Conservation (phyloP, 2,888 invertebrate genomes). For the Heliconius erato region DNA sequence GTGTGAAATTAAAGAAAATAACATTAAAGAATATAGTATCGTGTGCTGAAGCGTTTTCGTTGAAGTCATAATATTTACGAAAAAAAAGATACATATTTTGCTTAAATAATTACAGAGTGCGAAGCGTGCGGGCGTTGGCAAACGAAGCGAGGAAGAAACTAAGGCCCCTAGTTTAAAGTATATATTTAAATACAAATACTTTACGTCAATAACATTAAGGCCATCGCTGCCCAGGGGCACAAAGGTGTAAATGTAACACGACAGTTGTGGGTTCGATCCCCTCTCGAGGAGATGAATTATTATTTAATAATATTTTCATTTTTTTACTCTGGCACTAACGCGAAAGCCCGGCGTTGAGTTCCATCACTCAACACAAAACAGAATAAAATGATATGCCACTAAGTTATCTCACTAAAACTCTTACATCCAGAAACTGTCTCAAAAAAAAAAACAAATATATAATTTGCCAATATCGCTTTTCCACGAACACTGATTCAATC, state of each 20-base stretch:
- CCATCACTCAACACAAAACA: background rate
- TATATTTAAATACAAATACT: background rate
- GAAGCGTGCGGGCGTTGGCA: background rate
- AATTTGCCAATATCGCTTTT: background rate
- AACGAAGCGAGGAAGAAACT: background rate
- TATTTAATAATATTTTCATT: too few species aligned
- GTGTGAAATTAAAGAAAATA: background rate
- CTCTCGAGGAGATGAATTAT: too few species aligned
- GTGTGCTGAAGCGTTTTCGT: background rate
- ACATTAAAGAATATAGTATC: background rate
- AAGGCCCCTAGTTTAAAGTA: background rate
- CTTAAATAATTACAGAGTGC: background rate
- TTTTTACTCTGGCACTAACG: too few species aligned
- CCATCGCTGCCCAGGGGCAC: too few species aligned
- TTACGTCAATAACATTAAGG: too few species aligned
- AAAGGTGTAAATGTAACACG: too few species aligned
- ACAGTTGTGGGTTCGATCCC: too few species aligned
- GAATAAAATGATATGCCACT: background rate
- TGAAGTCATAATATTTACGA: background rate
- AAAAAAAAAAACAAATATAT: background rate
- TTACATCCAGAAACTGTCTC: background rate
- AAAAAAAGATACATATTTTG: background rate
- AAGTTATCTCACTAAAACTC: background rate
- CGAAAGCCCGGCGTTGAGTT: too few species aligned
- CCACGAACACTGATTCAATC: constrained; percentile 1